phyloP scores from a whole-genome alignment of 2,113 vertebrate genomes.

The Machaerirhynchus nigripectus region DNA sequence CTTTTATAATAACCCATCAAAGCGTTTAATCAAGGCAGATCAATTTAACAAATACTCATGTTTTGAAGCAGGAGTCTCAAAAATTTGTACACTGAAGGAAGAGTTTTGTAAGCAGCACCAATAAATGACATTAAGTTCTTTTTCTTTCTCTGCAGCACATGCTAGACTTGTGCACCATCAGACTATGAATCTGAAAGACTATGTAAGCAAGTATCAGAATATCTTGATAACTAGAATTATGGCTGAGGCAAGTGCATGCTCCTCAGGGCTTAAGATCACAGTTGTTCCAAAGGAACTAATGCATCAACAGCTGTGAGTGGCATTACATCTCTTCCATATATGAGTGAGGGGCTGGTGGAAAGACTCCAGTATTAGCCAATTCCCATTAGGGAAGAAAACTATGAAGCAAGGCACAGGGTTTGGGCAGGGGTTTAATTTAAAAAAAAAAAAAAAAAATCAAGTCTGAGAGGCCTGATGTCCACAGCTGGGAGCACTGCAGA shows the following conservation, averaged over 20 bases:
- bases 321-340: not conserved
- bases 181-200: not conserved
- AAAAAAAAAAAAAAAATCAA: not conserved
- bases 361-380: not conserved
- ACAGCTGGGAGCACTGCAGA: accelerated
- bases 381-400: not conserved
- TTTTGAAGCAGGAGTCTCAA: not conserved
- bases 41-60: not conserved
- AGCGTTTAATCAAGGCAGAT: not conserved
- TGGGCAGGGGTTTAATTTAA: not conserved
- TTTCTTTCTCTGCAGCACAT: not conserved
- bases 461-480: not conserved
- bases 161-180: not conserved
- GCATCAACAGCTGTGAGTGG: not conserved
- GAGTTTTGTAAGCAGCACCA: not conserved
- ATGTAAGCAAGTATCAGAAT: not conserved
- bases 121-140: not conserved
- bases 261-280: not conserved
- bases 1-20: not conserved
- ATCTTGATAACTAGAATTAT: not conserved
- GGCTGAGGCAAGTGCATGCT: not conserved
- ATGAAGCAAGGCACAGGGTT: not conserved
- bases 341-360: not conserved
- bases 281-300: not conserved
- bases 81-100: not conserved